A percentile compares a stretch with the other conserved stretches of the same genome.
Evolutionary conservation across 2,113 vertebrate species (phyloP).

Genomic region (Trichomycterus rosablanca): DNA sequence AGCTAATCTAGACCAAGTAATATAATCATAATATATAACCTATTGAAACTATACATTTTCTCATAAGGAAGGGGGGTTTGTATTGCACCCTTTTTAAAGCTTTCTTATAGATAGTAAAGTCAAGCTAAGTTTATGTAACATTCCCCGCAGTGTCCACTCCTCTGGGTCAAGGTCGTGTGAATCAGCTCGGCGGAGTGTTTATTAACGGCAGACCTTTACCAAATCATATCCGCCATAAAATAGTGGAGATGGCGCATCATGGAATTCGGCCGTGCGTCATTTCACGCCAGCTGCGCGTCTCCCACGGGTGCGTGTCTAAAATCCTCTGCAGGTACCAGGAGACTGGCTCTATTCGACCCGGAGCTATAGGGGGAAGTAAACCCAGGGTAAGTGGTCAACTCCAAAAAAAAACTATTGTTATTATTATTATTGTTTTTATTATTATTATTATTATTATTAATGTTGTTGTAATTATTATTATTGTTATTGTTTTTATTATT

Average conservation of each 20-base stretch:
- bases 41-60: no score
- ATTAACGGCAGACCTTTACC: constrained; percentile 93
- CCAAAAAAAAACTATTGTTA: neutral
- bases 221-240: constrained; percentile 96
- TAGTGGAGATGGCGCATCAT: constrained; percentile 97
- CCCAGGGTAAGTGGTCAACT: constrained; percentile 82
- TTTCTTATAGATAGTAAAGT: no score
- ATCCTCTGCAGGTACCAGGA: constrained; percentile 96
- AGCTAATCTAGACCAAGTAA: no score
- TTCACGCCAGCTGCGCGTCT: constrained; percentile 89
- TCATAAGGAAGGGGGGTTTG: no score
- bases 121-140: constrained; percentile 4
- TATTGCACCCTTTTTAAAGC: no score
- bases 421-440: no score
- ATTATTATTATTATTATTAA: neutral
- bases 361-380: constrained; percentile 95
- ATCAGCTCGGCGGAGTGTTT: constrained; percentile 97
- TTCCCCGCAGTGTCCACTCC: constrained; percentile 83
- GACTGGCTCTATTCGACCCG: constrained; percentile 93
- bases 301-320: constrained; percentile 95
- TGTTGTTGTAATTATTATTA: constrained; percentile 6
- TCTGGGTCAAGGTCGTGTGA: constrained; percentile 93
- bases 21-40: no score
- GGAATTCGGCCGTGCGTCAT: constrained; percentile 96
- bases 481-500: constrained; percentile 4